Conservation (phyloP, 2,888 invertebrate species). For the Chaetoderma sp. region DNA sequence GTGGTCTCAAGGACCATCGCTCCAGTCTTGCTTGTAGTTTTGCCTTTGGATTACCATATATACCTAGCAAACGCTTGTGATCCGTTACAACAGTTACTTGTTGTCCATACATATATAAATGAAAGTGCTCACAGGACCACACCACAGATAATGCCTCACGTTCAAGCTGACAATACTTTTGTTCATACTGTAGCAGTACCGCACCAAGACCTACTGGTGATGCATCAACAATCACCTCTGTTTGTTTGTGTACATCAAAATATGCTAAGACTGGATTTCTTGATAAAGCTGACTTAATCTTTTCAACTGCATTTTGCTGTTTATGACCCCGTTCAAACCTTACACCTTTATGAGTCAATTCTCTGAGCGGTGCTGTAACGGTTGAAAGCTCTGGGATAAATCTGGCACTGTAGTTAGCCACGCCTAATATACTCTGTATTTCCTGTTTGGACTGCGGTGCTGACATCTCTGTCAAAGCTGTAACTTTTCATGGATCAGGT, state of each 20-base stretch:
- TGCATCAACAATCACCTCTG: background rate
- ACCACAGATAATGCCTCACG: background rate
- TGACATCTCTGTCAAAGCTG: background rate
- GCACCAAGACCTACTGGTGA: background rate
- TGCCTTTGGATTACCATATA: background rate
- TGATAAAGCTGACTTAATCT: background rate
- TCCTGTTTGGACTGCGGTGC: background rate
- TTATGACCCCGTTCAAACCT: background rate
- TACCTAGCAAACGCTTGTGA: background rate
- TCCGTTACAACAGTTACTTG: background rate
- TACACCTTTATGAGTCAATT: background rate
- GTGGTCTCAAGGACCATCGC: background rate
- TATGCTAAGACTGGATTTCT: background rate
- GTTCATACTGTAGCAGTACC: background rate
- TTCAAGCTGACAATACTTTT: background rate
- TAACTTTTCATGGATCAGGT: conserved; percentile 20
- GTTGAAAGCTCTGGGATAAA: background rate
- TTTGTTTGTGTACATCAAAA: background rate
- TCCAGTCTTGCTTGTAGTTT: background rate
- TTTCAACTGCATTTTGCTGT: background rate
- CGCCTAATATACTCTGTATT: background rate
- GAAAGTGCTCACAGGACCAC: background rate
- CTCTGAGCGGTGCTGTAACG: background rate
- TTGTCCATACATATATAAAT: background rate
- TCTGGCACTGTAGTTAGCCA: background rate